A percentile compares a stretch with the other conserved stretches of the same genome.
Evolutionary conservation across 2,113 vertebrate species (phyloP).

Genomic region (Gobius niger): DNA sequence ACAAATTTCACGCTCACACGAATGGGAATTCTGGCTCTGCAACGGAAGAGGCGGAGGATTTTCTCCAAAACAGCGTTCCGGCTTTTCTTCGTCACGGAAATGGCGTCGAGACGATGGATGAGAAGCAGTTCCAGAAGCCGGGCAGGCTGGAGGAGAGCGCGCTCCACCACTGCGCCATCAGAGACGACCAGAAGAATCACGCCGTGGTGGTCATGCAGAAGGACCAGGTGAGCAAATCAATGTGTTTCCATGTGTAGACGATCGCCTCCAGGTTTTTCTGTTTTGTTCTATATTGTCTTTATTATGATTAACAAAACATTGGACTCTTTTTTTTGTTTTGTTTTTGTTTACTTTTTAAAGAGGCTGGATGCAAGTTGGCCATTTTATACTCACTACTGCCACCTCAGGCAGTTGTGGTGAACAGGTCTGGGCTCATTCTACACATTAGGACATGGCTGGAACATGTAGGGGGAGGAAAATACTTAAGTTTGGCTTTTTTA

Average conservation of each 20-base stretch:
- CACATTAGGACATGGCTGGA: too few species aligned
- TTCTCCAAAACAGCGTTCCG: constrained; percentile 63
- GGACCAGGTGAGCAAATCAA: constrained; percentile 65
- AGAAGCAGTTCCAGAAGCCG: background rate
- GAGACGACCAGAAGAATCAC: constrained; percentile 59
- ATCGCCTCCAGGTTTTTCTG: background rate
- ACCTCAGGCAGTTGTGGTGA: too few species aligned
- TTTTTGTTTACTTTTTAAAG: too few species aligned
- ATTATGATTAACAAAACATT: too few species aligned
- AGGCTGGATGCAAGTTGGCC: too few species aligned
- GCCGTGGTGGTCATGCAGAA: constrained; percentile 76
- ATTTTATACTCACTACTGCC: too few species aligned
- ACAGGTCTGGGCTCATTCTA: too few species aligned
- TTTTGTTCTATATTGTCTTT: too few species aligned
- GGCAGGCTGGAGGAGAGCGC: constrained; percentile 55
- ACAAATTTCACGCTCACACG: constrained; percentile 29
- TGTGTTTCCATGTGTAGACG: background rate
- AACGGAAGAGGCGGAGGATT: constrained; percentile 56
- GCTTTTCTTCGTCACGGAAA: constrained; percentile 54
- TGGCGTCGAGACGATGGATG: constrained; percentile 20
- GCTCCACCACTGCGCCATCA: constrained; percentile 64
- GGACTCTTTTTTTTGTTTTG: too few species aligned
- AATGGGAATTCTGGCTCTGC: constrained; percentile 62
- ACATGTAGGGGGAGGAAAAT: too few species aligned
- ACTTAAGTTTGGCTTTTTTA: too few species aligned